A percentile compares a stretch with the other conserved stretches of the same genome.
Evolutionary conservation across 2,113 vertebrate species (phyloP).

Genomic region (Tretioscincus oriximinensis): DNA sequence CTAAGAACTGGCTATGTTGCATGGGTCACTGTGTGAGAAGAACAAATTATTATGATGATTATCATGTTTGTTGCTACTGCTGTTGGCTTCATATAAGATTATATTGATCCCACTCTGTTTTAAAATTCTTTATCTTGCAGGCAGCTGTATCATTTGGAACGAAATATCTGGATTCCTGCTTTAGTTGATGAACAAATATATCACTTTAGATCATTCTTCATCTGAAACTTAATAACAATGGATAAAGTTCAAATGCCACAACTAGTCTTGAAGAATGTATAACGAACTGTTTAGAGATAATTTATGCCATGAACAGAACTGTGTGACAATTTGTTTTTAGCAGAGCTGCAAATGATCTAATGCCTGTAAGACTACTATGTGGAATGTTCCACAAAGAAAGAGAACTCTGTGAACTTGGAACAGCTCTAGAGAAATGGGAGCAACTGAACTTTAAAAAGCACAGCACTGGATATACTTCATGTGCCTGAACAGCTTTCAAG

Average conservation of each 20-base stretch:
- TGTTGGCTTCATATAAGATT: background rate
- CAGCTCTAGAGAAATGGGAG: constrained; percentile 73
- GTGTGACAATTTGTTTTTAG: constrained; percentile 61
- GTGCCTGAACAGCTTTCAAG: constrained; percentile 78
- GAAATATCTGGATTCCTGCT: constrained; percentile 59
- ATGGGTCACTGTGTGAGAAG: no score
- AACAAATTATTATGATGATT: no score
- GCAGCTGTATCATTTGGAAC: constrained; percentile 60
- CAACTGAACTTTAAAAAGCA: constrained; percentile 74
- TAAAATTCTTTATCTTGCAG: constrained; percentile 53
- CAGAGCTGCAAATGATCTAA: constrained; percentile 63
- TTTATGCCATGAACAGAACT: constrained; percentile 73
- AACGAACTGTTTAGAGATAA: constrained; percentile 62
- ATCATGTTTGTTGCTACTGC: no score
- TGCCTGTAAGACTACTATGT: constrained; percentile 70
- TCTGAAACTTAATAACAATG: constrained; percentile 58
- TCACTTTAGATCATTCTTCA: constrained; percentile 53
- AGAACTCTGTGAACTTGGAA: constrained; percentile 62
- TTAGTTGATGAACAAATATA: constrained; percentile 63
- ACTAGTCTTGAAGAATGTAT: constrained; percentile 61
- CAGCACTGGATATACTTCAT: constrained; percentile 76
- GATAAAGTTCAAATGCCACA: constrained; percentile 65
- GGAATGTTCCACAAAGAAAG: constrained; percentile 70
- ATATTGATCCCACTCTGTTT: constrained; percentile 20
- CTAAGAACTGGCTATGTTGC: no score